Evolutionary conservation across 2,797 vertebrate genomes (phyloP), one percentile per base, ranked within the genome.

Genomic region (Fratercula arctica): DNA sequence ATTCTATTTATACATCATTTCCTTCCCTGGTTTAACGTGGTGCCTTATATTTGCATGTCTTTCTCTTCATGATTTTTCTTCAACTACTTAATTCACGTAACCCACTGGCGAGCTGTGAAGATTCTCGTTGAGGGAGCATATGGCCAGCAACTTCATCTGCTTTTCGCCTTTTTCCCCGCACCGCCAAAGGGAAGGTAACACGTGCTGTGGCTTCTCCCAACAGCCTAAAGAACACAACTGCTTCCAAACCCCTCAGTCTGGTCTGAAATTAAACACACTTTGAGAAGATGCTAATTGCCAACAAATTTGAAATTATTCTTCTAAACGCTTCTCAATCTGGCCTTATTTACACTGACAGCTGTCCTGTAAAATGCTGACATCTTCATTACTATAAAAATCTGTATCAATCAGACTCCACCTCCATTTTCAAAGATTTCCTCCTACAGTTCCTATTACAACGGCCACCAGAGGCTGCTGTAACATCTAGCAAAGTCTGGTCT

Each of bases 381-480:
- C 84, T 77, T 39, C 25, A 25, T 46, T 93, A 53, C 84, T 46
- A 74, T 19, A 94, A 43, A 79, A 82, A 74, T 23, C 33, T 3
- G 7, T 3, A 12, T n/a, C 45, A 33, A 56, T 21, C 39, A 13
- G 63, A 29, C 75, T 73, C 82, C 60, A 60, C 69, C 92, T 95
- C 86, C 92, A 80, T 93, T 85, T 95, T 37, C 90, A 50, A 15
- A 48, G 46, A 53, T 69, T 19, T 68, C 53, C 66, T 77, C 46
- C 46, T 5, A 6, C 3, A 48, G 48, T 11, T 64, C 48, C 50
- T 35, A 56, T 50, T 24, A 70, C 80, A 35, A 14, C 3, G 28
- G 89, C 97, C 98, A 97, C 95, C 96, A 98, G 97, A 95, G 97
- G 97, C 85, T 97, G 97, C 79, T 93, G 93, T 85, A 90, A 51